Conservation (phyloP, 2,888 invertebrate genomes). For the Heliconius aoede region DNA sequence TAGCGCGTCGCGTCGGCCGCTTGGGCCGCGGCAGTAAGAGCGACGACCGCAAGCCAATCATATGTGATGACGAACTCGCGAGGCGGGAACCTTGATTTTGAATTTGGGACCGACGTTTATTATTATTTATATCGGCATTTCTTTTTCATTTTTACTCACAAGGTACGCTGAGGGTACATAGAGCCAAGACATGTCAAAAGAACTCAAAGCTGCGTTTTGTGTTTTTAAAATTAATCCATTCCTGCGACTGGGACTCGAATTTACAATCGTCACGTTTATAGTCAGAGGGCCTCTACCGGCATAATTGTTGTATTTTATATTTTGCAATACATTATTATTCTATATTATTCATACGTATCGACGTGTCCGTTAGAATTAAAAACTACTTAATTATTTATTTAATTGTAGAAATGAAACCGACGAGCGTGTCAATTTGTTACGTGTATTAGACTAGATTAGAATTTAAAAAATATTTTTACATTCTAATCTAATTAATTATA, state of each 20-base stretch:
- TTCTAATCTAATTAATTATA: too few relatives aligned
- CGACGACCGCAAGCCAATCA: constrained; percentile 78
- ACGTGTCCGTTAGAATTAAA: too few relatives aligned
- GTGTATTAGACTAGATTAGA: background rate
- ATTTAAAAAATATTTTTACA: background rate
- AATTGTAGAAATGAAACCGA: background rate
- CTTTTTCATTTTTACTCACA: background rate
- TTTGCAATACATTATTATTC: too few relatives aligned
- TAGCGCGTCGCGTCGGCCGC: constrained; percentile 71
- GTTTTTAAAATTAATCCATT: background rate
- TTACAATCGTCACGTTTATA: background rate
- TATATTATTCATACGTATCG: too few relatives aligned
- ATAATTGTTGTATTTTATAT: background rate
- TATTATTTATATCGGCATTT: background rate
- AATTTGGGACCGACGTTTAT: constrained; percentile 34
- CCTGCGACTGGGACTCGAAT: background rate
- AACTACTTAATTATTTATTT: too few relatives aligned
- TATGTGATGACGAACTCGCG: constrained; percentile 74
- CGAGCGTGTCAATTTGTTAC: background rate
- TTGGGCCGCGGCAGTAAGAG: constrained; percentile 69
- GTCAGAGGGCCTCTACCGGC: background rate
- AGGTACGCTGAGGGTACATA: too few relatives aligned
- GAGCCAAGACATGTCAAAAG: too few relatives aligned
- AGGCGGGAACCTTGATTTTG: constrained; percentile 74
- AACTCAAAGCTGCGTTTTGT: too few relatives aligned